These are phyloP conservation scores for Orbicella faveolata DNA, from an alignment of 64 coral and sea anemone genomes.

Conservation along the genomic window DNA sequence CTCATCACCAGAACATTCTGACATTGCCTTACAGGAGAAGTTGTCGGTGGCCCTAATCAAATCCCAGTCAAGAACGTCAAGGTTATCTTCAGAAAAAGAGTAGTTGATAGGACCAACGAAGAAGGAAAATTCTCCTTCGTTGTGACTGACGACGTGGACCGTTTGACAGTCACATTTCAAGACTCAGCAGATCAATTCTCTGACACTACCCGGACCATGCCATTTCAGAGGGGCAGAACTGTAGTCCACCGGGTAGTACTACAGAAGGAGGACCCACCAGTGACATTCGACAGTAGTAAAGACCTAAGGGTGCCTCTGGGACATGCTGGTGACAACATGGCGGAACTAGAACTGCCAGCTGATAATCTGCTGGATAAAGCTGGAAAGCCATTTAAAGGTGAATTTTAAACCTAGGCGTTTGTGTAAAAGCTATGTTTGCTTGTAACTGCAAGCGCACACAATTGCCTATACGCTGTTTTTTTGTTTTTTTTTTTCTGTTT, in stretches of 20 bases:
- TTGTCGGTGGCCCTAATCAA: constrained; percentile 39
- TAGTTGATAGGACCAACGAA: constrained; percentile 15
- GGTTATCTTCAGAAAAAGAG: constrained; percentile 40
- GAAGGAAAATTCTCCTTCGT: constrained; percentile 28
- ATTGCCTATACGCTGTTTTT: no score
- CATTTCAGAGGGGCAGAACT: constrained; percentile 30
- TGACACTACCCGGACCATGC: constrained; percentile 15
- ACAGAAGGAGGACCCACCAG: constrained; percentile 27
- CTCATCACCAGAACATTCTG: no score
- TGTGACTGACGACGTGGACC: constrained; percentile 34
- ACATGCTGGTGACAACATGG: neutral
- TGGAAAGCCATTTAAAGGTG: neutral
- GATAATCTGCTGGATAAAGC: neutral
- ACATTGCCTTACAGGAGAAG: constrained; percentile 11
- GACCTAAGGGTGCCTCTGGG: neutral
- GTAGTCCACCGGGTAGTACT: constrained; percentile 43
- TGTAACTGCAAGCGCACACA: no score
- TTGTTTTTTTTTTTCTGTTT: no score
- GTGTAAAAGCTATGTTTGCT: neutral
- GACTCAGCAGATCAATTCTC: neutral
- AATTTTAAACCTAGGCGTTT: neutral
- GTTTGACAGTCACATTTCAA: constrained; percentile 27
- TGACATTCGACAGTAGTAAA: constrained; percentile 34
- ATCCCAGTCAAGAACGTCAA: constrained; percentile 26
- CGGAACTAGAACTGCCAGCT: neutral